Evolutionary conservation across 2,113 vertebrate genomes (phyloP).

Genomic region (Tor tambroides): DNA sequence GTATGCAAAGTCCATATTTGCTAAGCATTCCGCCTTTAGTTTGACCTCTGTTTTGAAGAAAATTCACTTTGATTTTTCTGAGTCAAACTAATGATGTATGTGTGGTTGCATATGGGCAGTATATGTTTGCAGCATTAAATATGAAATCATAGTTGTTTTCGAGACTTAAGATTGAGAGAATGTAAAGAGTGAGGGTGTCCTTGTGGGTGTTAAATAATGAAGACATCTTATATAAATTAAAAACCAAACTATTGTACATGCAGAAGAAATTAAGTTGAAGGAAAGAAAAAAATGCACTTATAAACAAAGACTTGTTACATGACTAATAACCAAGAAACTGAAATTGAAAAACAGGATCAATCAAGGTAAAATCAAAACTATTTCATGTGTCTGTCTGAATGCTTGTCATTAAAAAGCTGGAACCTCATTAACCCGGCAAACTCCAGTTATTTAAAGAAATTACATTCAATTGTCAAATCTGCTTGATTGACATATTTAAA

Average conservation of each 20-base stretch:
- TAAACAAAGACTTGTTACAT: neutral
- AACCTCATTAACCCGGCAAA: neutral
- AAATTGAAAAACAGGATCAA: neutral
- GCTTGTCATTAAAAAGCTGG: neutral
- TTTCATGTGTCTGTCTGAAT: neutral
- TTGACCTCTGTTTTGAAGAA: neutral
- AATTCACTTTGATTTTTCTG: neutral
- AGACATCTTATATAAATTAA: neutral
- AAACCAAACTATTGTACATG: neutral
- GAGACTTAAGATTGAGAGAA: neutral
- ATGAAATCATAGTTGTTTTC: neutral
- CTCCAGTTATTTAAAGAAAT: neutral
- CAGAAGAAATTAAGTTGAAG: neutral
- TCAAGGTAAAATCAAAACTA: neutral
- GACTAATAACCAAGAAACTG: neutral
- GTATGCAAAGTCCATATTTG: neutral
- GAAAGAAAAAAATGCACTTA: neutral
- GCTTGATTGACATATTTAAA: neutral
- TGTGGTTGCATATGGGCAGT: neutral
- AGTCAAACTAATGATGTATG: neutral
- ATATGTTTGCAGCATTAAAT: neutral
- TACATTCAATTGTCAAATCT: neutral
- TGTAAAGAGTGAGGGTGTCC: neutral
- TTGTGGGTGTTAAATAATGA: neutral
- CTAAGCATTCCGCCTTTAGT: neutral